Evolutionary conservation across 2,113 vertebrate genomes (phyloP).

Genomic region (Barnardius zonarius): DNA sequence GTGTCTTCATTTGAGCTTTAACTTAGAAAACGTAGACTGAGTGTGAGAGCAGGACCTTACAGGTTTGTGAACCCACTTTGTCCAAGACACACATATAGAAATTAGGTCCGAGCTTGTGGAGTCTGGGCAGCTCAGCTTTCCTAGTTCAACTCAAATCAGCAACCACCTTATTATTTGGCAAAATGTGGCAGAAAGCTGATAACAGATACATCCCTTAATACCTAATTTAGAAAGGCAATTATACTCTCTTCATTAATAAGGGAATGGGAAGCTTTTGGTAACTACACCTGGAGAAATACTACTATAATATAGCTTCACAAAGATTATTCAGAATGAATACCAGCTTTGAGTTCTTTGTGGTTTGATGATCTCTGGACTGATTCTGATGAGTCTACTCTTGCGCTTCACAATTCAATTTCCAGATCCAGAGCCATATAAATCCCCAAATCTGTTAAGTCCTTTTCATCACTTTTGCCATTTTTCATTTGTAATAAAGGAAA

Average conservation of each 20-base stretch:
- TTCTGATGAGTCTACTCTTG: background rate
- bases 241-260: background rate
- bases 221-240: background rate
- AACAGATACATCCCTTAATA: background rate
- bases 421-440: background rate
- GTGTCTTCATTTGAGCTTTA: background rate
- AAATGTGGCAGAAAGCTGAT: background rate
- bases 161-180: background rate
- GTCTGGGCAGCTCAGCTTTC: background rate
- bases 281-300: background rate
- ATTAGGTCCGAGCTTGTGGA: background rate
- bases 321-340: background rate
- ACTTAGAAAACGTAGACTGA: background rate
- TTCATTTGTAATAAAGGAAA: background rate
- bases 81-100: background rate
- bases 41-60: background rate
- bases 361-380: background rate
- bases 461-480: background rate
- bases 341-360: background rate
- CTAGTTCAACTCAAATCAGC: background rate
- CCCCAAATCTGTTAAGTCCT: background rate
- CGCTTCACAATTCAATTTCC: background rate
- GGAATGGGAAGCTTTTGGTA: background rate
- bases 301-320: background rate
- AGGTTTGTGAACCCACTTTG: background rate